Percentiles rank a stretch among this genome's conserved stretches.
These are phyloP conservation scores for Percopsis omiscomaycus DNA, from an alignment of 2,797 vertebrate species.

Conservation along the genomic window DNA sequence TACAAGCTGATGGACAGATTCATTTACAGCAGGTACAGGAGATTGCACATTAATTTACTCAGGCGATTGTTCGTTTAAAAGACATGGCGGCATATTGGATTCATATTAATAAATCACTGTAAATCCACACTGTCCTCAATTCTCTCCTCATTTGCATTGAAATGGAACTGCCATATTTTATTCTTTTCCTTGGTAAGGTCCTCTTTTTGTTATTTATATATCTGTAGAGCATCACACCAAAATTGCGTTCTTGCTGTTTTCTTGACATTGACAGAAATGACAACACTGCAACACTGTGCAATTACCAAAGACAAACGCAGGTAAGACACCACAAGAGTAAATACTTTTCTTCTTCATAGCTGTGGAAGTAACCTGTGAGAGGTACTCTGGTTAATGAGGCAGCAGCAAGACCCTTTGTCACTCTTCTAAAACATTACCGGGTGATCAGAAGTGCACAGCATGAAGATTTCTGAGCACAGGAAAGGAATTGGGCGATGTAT, in stretches of 20 bases:
- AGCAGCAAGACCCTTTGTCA: conserved; percentile 42
- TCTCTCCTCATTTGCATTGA: conserved; percentile 72
- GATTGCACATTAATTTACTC: conserved; percentile 72
- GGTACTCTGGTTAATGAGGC: conserved; percentile 54
- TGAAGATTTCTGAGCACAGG: conserved; percentile 26
- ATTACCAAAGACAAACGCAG: conserved; percentile 51
- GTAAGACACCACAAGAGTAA: conserved; percentile 23
- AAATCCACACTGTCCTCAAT: conserved; percentile 60
- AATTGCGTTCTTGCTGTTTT: conserved; percentile 31
- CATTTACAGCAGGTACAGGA: conserved; percentile 65
- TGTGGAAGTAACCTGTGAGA: conserved; percentile 63
- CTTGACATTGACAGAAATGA: conserved; percentile 49
- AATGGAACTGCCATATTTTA: conserved; percentile 69
- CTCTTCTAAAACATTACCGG: conserved; percentile 53
- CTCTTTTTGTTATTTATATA: conserved; percentile 41
- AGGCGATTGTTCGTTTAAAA: conserved; percentile 62
- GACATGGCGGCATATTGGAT: conserved; percentile 57
- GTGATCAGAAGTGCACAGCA: conserved; percentile 50
- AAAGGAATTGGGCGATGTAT: conserved; percentile 46
- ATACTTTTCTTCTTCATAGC: conserved; percentile 14
- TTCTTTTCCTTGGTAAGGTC: conserved; percentile 41
- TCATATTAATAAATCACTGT: conserved; percentile 65
- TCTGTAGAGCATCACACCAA: conserved; percentile 33
- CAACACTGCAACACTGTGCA: conserved; percentile 37
- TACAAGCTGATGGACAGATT: conserved; percentile 73